Conservation (phyloP, 2,888 invertebrate genomes). For the Orchesella flavescens region DNA sequence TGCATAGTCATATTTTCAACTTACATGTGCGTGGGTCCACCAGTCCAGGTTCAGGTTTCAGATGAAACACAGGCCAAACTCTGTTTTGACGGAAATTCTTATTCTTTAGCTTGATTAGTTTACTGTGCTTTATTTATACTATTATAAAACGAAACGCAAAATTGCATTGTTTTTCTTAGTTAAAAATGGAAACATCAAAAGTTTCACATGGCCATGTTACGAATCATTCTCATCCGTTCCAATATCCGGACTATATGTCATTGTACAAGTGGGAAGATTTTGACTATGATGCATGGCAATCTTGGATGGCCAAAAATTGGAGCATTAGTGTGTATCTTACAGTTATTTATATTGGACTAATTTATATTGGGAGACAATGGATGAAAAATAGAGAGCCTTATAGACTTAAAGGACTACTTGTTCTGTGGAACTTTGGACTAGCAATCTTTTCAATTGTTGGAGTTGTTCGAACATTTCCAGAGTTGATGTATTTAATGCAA, state of each 20-base stretch:
- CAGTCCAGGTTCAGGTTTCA: no score
- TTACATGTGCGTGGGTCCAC: no score
- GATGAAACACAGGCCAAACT: no score
- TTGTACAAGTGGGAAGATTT: constrained; percentile 49
- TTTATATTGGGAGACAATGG: constrained; percentile 4
- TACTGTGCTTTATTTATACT: no score
- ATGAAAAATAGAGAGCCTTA: constrained; percentile 70
- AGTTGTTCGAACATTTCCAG: constrained; percentile 92
- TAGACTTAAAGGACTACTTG: constrained; percentile 76
- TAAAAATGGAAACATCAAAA: not conserved
- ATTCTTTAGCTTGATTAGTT: no score
- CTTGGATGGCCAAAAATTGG: constrained; percentile 98
- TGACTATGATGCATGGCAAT: constrained; percentile 75
- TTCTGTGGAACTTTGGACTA: constrained; percentile 92
- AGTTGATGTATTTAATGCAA: constrained; percentile 88
- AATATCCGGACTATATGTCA: constrained; percentile 30
- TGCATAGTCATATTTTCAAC: no score
- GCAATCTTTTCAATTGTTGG: constrained; percentile 93
- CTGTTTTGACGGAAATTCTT: no score
- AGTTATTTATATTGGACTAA: constrained; percentile 84
- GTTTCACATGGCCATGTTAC: not conserved
- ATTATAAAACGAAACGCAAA: no score
- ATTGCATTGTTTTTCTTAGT: no score
- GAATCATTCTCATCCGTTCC: constrained; percentile 2
- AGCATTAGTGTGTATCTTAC: constrained; percentile 91